A percentile compares a stretch with the other conserved stretches of the same genome.
Conservation (phyloP, 2,888 invertebrate species). For the Gonocerus acuteangulatus region DNA sequence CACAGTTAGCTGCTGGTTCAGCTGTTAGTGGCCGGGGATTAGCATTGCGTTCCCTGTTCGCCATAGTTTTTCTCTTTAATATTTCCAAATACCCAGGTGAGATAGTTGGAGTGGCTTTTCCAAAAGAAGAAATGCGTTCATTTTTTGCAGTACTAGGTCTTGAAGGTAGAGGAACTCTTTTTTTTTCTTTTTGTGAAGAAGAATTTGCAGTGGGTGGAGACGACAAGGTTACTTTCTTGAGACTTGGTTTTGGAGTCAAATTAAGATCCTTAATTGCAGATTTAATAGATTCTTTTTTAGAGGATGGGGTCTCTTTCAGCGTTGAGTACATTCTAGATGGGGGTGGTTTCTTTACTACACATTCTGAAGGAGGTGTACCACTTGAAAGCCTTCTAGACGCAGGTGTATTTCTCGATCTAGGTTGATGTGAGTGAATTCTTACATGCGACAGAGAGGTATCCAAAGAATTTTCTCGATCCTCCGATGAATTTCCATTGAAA, state of each 20-base stretch:
- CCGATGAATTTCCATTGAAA: too few relatives aligned
- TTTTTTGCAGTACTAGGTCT: background rate
- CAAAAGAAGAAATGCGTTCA: background rate
- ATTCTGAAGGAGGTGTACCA: too few relatives aligned
- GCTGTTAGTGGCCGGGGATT: too few relatives aligned
- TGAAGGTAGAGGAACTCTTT: background rate
- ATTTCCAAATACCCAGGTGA: constrained; percentile 8
- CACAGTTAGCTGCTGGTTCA: too few relatives aligned
- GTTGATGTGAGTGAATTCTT: too few relatives aligned
- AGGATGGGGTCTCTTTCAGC: constrained; percentile 4
- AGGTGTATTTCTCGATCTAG: too few relatives aligned
- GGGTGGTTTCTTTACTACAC: constrained; percentile 1
- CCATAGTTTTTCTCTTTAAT: background rate
- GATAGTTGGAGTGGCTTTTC: background rate
- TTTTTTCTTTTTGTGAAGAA: background rate
- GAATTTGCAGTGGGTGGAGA: background rate
- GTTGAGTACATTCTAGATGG: constrained; percentile 16
- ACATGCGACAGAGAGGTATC: too few relatives aligned
- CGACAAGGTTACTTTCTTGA: background rate
- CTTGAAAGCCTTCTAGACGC: too few relatives aligned
- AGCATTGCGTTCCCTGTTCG: too few relatives aligned
- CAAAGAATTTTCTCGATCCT: too few relatives aligned
- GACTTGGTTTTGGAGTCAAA: background rate
- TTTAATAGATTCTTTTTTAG: constrained; percentile 2
- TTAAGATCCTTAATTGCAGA: constrained; percentile 1